Conservation (phyloP, 2,888 invertebrate genomes). For the Rhamnusium bicolor region DNA sequence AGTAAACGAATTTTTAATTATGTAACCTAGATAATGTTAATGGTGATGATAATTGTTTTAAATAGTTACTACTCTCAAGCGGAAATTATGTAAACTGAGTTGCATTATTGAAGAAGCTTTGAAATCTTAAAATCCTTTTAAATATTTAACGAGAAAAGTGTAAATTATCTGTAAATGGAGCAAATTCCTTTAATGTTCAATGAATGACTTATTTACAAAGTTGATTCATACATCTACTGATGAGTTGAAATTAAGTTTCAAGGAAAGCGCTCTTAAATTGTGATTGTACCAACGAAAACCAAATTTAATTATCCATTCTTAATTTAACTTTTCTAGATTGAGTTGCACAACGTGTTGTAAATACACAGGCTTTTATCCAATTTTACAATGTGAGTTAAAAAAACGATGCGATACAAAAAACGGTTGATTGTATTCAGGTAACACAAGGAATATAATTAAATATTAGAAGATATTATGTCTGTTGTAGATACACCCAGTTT, state of each 20-base stretch:
- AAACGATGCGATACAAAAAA: background rate
- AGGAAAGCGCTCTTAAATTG: constrained; percentile 15
- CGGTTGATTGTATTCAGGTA: background rate
- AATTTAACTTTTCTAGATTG: constrained; percentile 5
- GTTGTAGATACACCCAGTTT: background rate
- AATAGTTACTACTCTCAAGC: constrained; percentile 14
- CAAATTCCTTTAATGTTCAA: constrained; percentile 10
- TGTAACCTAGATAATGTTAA: constrained; percentile 15
- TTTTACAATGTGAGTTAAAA: background rate
- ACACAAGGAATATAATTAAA: background rate
- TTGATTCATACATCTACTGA: background rate
- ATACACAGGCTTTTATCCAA: background rate
- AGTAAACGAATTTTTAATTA: background rate
- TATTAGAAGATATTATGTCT: background rate
- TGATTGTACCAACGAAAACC: constrained; percentile 17
- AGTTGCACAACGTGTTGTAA: background rate
- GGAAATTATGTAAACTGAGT: constrained; percentile 28
- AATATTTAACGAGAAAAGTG: constrained; percentile 9
- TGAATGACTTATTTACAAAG: background rate
- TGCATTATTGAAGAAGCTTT: constrained; percentile 35
- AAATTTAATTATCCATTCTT: constrained; percentile 2
- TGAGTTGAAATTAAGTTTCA: background rate
- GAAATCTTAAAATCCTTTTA: constrained; percentile 27
- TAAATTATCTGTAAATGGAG: constrained; percentile 16
- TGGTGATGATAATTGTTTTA: background rate